These are phyloP conservation scores for Drosophila leontia DNA, from an alignment of 1,140 invertebrate species.

Conservation along the genomic window DNA sequence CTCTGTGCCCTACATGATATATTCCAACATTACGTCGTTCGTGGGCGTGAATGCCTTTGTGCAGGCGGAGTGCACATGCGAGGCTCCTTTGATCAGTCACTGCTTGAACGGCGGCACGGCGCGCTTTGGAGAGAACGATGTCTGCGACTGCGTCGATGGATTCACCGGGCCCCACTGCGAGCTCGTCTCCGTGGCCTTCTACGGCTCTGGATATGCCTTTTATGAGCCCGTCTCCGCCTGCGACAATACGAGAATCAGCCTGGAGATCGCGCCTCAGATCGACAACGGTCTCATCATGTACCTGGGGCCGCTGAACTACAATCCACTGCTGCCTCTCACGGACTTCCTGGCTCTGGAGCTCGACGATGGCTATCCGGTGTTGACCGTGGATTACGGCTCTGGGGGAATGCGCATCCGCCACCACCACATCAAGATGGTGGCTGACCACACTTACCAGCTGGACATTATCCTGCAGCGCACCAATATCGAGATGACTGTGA, in stretches of 20 bases:
- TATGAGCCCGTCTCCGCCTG: constrained; percentile 93
- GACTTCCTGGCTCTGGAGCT: constrained; percentile 98
- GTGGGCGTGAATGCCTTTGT: constrained; percentile 94
- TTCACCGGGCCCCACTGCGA: constrained; percentile 96
- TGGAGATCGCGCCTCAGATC: constrained; percentile 91
- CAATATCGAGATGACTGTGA: constrained; percentile 91
- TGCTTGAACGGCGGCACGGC: constrained; percentile 91
- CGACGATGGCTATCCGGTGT: constrained; percentile 91
- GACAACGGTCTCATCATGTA: constrained; percentile 95
- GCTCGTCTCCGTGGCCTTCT: constrained; percentile 93
- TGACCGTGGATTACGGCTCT: constrained; percentile 96
- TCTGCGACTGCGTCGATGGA: constrained; percentile 89
- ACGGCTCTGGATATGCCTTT: constrained; percentile 94
- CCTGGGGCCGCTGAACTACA: constrained; percentile 92
- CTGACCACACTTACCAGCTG: constrained; percentile 92
- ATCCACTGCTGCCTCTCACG: constrained; percentile 87
- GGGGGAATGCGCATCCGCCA: constrained; percentile 91
- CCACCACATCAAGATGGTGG: constrained; percentile 90
- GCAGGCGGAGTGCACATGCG: constrained; percentile 90
- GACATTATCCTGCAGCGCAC: constrained; percentile 91
- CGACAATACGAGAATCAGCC: constrained; percentile 90
- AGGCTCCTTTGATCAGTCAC: constrained; percentile 85
- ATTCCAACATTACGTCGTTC: constrained; percentile 95
- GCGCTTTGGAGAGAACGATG: constrained; percentile 85
- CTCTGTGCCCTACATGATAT: constrained; percentile 91